These are phyloP conservation scores for Octopus bimaculoides DNA, from an alignment of 1,140 invertebrate genomes.

Conservation along the genomic window DNA sequence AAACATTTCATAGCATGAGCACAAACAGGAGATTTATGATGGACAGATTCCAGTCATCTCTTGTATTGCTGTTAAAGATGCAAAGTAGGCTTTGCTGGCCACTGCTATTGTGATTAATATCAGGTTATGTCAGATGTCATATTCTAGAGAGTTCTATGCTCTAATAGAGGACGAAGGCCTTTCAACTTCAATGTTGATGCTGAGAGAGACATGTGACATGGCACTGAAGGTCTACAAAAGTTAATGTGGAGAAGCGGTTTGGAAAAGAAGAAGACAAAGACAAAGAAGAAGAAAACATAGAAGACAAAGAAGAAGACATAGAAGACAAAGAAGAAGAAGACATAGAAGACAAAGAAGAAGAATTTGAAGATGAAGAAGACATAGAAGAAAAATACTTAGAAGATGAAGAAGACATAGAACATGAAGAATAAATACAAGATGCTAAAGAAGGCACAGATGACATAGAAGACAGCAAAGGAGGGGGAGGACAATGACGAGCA, in stretches of 20 bases:
- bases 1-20: no score
- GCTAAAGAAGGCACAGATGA: neutral
- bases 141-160: no score
- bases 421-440: neutral
- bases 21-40: no score
- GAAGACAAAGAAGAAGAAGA: constrained; percentile 1
- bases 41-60: no score
- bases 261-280: constrained; percentile 9
- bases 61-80: no score
- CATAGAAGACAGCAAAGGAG: no score
- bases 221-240: neutral
- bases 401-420: neutral
- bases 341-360: neutral
- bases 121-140: no score
- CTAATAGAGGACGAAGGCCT: no score
- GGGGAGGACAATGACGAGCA: no score
- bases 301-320: neutral
- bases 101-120: no score
- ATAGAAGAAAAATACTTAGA: neutral
- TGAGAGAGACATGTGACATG: neutral
- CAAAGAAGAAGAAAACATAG: neutral
- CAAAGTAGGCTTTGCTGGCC: no score
- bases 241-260: neutral
- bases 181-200: neutral
- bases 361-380: neutral